Percentiles rank a stretch among this genome's conserved stretches.
phyloP scores from a whole-genome alignment of 92 coral and sea anemone genomes.

The Hydrozoanthus gracilis region DNA sequence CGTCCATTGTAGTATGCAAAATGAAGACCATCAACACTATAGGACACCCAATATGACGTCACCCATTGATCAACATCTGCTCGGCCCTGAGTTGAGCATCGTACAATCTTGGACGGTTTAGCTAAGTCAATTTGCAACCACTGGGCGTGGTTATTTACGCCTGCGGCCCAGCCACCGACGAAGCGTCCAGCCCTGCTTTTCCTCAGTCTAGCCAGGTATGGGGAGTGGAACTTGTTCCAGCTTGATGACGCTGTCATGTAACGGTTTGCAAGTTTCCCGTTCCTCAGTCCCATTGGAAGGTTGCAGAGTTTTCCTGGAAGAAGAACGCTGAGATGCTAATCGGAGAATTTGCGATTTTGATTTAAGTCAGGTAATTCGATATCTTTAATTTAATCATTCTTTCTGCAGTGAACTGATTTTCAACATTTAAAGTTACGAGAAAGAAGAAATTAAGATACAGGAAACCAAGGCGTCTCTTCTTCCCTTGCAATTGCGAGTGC shows the following conservation, averaged over 20 bases:
- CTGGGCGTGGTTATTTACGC: slow-evolving; percentile 33
- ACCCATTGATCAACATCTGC: slow-evolving; percentile 41
- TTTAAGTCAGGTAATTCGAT: no score
- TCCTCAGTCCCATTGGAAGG: slow-evolving; percentile 36
- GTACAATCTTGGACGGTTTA: slow-evolving; percentile 38
- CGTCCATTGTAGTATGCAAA: slow-evolving; percentile 31
- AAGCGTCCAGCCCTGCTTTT: slow-evolving; percentile 27
- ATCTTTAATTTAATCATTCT: no score
- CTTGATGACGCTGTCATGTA: slow-evolving; percentile 38
- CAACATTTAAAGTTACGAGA: no score
- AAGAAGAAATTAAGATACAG: no score
- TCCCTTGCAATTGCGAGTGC: no score
- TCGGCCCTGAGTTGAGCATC: slow-evolving; percentile 44
- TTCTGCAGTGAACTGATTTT: no score
- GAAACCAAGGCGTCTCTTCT: no score
- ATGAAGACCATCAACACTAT: slow-evolving; percentile 37
- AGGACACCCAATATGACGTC: slow-evolving; percentile 45
- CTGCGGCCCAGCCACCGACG: slow-evolving; percentile 42
- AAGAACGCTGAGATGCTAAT: neutral
- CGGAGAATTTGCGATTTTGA: neutral
- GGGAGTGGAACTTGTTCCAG: slow-evolving; percentile 42
- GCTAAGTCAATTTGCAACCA: slow-evolving; percentile 37
- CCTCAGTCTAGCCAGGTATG: slow-evolving; percentile 31
- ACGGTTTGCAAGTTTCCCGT: slow-evolving; percentile 42
- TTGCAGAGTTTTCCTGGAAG: slow-evolving; percentile 21